Conservation (phyloP, 2,797 vertebrate genomes). For the Podargus strigoides region DNA sequence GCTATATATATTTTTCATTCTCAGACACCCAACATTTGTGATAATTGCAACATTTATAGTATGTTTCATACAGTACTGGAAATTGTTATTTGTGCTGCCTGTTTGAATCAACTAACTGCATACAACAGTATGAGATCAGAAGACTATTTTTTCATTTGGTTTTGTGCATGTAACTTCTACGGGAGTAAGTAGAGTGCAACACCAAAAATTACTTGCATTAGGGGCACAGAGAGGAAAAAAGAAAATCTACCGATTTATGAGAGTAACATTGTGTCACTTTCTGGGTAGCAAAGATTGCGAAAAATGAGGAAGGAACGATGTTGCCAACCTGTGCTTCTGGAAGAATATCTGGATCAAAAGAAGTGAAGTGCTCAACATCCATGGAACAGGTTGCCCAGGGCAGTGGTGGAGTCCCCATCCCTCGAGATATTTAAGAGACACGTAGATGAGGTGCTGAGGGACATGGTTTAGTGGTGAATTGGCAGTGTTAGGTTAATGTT, state of each 20-base stretch:
- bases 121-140: background rate
- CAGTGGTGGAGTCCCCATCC: no score
- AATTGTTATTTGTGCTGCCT: background rate
- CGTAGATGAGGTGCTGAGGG: no score
- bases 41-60: background rate
- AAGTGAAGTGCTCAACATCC: no score
- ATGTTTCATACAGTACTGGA: background rate
- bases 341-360: background rate
- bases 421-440: no score
- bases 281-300: background rate
- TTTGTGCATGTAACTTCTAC: background rate
- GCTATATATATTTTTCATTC: background rate
- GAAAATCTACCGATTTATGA: background rate
- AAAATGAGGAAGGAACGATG: background rate
- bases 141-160: background rate
- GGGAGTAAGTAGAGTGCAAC: background rate
- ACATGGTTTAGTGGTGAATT: no score
- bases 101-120: background rate
- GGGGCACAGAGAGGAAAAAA: background rate
- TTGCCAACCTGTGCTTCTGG: rapidly evolving
- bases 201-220: background rate
- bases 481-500: no score
- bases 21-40: background rate
- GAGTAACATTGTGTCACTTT: background rate
- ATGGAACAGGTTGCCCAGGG: no score